A percentile compares a stretch with the other conserved stretches of the same genome.
These are phyloP conservation scores for Choloepus didactylus DNA, from an alignment of 2,797 vertebrate genomes.

Conservation along the genomic window DNA sequence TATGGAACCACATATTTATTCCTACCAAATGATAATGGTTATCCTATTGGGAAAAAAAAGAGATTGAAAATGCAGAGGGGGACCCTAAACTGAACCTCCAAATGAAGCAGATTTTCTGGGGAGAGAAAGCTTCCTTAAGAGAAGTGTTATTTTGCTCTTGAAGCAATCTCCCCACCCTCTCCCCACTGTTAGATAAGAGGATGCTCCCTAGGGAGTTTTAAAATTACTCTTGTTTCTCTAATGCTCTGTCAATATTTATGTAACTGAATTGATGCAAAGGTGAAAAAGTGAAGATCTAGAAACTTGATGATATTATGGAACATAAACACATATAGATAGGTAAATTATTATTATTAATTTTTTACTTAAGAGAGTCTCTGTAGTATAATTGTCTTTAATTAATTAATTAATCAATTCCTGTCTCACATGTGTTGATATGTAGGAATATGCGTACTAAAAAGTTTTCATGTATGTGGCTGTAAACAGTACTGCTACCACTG, in stretches of 20 bases:
- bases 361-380: not conserved
- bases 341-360: not conserved
- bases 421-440: not conserved
- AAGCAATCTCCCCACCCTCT: not conserved
- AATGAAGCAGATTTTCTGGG: not conserved
- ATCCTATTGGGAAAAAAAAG: not conserved
- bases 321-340: not conserved
- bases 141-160: not conserved
- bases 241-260: not conserved
- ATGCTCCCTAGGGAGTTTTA: not conserved
- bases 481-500: not conserved
- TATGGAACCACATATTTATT: not conserved
- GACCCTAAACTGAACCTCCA: not conserved
- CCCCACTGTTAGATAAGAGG: not conserved
- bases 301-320: not conserved
- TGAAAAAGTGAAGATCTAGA: not conserved
- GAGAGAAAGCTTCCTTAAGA: not conserved
- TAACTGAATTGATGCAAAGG: not conserved
- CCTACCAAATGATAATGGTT: not conserved
- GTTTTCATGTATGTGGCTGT: not conserved
- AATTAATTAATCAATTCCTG: not conserved
- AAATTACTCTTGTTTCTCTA: not conserved
- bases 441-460: not conserved
- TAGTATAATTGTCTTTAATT: not conserved
- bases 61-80: not conserved